These are phyloP conservation scores for Eremophila alpestris DNA, from an alignment of 2,797 vertebrate species.

Conservation along the genomic window DNA sequence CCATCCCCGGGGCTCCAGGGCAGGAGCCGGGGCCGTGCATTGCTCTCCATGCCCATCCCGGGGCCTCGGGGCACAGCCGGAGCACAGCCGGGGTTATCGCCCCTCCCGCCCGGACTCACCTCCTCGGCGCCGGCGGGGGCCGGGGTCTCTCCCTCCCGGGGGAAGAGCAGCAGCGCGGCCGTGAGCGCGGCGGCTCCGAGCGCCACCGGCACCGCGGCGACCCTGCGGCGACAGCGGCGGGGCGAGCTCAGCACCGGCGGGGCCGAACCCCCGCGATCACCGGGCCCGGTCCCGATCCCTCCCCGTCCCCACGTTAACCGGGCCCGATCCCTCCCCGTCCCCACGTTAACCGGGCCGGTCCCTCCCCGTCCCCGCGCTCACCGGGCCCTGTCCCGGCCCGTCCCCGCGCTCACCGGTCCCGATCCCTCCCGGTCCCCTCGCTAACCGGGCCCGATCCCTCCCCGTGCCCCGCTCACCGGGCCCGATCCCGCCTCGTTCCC, in stretches of 20 bases:
- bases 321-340: fast-evolving
- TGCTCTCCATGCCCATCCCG: not conserved
- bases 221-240: not conserved
- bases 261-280: not conserved
- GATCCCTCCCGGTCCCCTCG: not conserved
- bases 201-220: not conserved
- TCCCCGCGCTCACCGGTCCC: not conserved
- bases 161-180: slow-evolving; percentile 39
- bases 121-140: not conserved
- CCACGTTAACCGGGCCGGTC: not conserved
- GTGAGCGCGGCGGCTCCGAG: not conserved
- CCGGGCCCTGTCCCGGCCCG: not conserved
- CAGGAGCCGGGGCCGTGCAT: not conserved
- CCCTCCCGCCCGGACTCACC: not conserved
- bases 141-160: not conserved
- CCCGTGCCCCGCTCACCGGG: not conserved
- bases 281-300: not conserved
- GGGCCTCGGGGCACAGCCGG: too few species aligned
- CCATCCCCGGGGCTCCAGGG: fast-evolving
- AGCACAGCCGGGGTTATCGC: too few species aligned
- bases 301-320: too few species aligned
- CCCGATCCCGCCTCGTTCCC: too few species aligned
- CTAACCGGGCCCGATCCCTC: not conserved
- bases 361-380: not conserved
- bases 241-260: not conserved